phyloP scores from a whole-genome alignment of 2,797 vertebrate genomes.

The Sphenodon punctatus region DNA sequence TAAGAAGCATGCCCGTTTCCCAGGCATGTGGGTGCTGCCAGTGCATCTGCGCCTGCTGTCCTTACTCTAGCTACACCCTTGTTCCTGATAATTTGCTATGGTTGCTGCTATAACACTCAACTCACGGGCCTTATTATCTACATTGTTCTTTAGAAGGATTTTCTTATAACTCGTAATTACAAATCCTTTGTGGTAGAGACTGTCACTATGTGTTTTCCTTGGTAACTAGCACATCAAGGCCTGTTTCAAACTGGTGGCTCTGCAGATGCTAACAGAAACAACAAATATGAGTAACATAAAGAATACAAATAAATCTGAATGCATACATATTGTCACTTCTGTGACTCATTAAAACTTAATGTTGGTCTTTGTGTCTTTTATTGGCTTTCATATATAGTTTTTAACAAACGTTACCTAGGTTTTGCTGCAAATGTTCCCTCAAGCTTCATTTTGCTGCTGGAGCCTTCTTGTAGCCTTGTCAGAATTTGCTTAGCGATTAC shows the following conservation, averaged over 20 bases:
- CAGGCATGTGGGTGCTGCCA: too few species aligned
- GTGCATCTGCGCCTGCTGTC: too few species aligned
- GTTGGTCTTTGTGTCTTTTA: neutral
- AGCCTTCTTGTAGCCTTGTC: slow-evolving; percentile 1
- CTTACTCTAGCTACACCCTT: too few species aligned
- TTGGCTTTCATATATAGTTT: neutral
- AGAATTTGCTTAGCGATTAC: neutral
- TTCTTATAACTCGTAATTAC: neutral
- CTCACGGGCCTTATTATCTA: neutral
- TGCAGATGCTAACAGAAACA: too few species aligned
- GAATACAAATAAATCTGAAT: slow-evolving; percentile 38
- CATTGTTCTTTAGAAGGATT: neutral
- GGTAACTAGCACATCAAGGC: too few species aligned
- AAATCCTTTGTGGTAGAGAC: neutral
- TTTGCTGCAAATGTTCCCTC: neutral
- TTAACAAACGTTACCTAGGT: neutral
- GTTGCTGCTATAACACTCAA: neutral
- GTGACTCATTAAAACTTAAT: neutral
- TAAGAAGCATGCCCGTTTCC: too few species aligned
- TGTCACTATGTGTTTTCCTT: neutral
- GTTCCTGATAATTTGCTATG: too few species aligned
- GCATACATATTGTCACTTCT: rapidly evolving
- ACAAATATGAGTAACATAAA: too few species aligned
- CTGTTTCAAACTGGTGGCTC: neutral
- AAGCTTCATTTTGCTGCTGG: neutral